Evolutionary conservation across 2,888 invertebrate genomes (phyloP).

Genomic region (Junonia oenone): DNA sequence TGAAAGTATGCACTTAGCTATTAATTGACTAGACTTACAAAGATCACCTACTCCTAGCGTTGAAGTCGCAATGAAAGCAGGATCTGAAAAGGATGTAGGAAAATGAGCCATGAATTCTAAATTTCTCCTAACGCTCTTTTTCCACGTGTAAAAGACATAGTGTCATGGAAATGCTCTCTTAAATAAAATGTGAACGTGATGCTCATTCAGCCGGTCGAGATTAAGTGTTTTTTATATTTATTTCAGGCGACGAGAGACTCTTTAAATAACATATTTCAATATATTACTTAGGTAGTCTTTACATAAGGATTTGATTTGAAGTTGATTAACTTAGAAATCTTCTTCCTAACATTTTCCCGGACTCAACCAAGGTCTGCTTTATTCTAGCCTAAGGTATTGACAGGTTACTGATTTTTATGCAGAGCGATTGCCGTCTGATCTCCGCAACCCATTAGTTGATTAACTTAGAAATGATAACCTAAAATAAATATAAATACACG

Average conservation of each 20-base stretch:
- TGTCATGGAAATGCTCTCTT: background rate
- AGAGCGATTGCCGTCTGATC: no score
- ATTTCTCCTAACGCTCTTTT: slow-evolving; percentile 11
- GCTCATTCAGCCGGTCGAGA: background rate
- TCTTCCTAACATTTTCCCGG: no score
- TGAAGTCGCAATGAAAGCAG: background rate
- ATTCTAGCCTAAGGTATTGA: no score
- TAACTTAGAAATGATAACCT: no score
- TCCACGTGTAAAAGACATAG: slow-evolving; percentile 13
- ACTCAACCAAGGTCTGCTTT: no score
- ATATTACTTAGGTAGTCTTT: background rate
- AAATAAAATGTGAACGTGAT: background rate
- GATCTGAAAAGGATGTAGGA: slow-evolving; percentile 13
- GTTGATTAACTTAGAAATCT: no score
- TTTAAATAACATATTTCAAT: background rate
- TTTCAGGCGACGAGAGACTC: background rate
- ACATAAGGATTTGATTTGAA: no score
- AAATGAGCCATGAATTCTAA: slow-evolving; percentile 23
- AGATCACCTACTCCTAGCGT: background rate
- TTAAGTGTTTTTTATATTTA: background rate
- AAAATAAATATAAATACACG: no score
- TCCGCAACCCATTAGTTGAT: no score
- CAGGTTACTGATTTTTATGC: no score
- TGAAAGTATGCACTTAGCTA: background rate
- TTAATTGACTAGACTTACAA: background rate